phyloP scores from a whole-genome alignment of 2,888 invertebrate species.

The Augiades crinisus region DNA sequence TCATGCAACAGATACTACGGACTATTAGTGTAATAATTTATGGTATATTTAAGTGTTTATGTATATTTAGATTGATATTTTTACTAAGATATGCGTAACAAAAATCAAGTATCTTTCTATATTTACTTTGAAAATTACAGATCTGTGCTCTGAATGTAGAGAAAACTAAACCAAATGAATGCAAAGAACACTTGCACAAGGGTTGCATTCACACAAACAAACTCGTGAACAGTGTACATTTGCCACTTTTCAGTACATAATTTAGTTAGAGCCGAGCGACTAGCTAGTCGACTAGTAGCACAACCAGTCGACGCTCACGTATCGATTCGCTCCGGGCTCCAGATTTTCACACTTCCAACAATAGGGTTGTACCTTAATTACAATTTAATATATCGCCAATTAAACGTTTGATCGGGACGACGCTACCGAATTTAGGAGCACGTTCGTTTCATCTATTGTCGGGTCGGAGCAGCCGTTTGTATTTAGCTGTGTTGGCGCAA shows the following conservation, averaged over 20 bases:
- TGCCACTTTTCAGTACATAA: constrained; percentile 24
- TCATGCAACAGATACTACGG: constrained; percentile 6
- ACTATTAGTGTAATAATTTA: no score
- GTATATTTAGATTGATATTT: no score
- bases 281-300: constrained; percentile 40
- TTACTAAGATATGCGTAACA: no score
- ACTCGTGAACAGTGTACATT: constrained; percentile 16
- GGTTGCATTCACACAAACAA: constrained; percentile 19
- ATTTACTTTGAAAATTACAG: neutral
- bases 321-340: constrained; percentile 33
- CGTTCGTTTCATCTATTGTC: constrained; percentile 22
- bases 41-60: no score
- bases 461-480: constrained; percentile 27
- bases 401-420: constrained; percentile 69
- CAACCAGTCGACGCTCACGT: constrained; percentile 43
- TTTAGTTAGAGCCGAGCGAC: constrained; percentile 18
- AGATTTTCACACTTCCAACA: constrained; percentile 64
- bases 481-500: constrained; percentile 35
- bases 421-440: constrained; percentile 47
- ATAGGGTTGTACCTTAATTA: constrained; percentile 72
- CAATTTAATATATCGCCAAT: constrained; percentile 79
- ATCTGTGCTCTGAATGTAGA: neutral
- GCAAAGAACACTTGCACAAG: constrained; percentile 15
- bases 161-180: constrained; percentile 7
- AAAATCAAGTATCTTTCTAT: no score